Evolutionary conservation across 2,888 invertebrate species (phyloP), one percentile per base, ranked within the genome.

Genomic region (Nemoura dubitans): DNA sequence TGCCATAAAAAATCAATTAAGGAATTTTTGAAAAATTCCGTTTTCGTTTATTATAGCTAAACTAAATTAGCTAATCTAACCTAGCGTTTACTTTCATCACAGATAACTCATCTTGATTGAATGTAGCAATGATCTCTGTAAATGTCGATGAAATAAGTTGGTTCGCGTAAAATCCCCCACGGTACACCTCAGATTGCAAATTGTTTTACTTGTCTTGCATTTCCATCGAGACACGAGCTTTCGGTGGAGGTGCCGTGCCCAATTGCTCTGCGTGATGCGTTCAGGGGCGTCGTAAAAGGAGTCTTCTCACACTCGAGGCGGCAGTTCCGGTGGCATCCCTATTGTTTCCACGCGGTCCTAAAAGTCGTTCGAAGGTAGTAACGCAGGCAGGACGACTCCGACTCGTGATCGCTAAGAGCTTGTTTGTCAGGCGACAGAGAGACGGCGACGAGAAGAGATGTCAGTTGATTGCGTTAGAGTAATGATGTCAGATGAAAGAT

Each of bases 401-500:
- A n/a, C n/a, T n/a, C n/a, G n/a, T 14, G 14, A 3, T 59, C 14
- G 59, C 16, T 59, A 59, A 59, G 59, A 59, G 59, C 59, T 59
- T 59, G 59, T 59, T 59, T 59, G 59, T 59, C 59, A 59, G 59
- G 10, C 59, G 36, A 3, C 2, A 21, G 59, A 59, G 59, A 59
- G 59, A 59, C 59, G 59, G 10, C 59, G 59, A 59, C 59, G 59
- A 59, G 59, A 59, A 21, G 59, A 59, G 59, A 59, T 59, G 59
- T 59, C 59, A 59, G 59, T 14, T 59, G 59, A 59, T 59, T 59
- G 59, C 14, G 21, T 59, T 59, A 59, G 59, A 59, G 59, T 59
- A 59, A 59, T 59, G 59, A 59, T 59, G 59, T 59, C 59, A 59
- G 59, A 59, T 59, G 59, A 59, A 59, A 59, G 59, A 59, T 59